These are phyloP conservation scores for Drosophila glabriapex DNA, from an alignment of 2,888 invertebrate species.

Conservation along the genomic window DNA sequence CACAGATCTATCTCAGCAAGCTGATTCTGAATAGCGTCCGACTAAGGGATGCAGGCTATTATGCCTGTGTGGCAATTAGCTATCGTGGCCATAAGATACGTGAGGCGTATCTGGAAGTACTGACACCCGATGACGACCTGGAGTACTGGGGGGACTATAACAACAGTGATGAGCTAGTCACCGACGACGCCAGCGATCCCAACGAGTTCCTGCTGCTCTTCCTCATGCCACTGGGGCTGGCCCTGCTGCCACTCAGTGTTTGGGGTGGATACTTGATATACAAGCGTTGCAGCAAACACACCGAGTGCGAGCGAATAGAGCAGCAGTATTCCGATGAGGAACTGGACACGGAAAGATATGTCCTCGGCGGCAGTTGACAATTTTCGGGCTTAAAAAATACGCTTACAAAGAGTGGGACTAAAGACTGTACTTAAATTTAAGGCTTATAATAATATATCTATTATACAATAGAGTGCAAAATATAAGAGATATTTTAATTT, in stretches of 20 bases:
- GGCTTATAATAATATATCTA: not conserved
- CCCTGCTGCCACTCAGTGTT: constrained; percentile 80
- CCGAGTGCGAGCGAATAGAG: constrained; percentile 70
- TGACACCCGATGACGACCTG: constrained; percentile 34
- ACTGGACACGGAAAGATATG: constrained; percentile 67
- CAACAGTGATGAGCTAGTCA: constrained; percentile 52
- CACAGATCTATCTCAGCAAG: constrained; percentile 84
- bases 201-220: constrained; percentile 81
- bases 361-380: constrained; percentile 66
- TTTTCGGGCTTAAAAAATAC: constrained; percentile 19
- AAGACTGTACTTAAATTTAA: constrained; percentile 63
- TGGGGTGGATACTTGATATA: constrained; percentile 81
- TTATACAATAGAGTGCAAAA: constrained; percentile 6
- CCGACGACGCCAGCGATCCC: constrained; percentile 61
- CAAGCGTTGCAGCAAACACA: constrained; percentile 61
- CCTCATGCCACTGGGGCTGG: constrained; percentile 83
- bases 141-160: constrained; percentile 81
- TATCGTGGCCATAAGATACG: constrained; percentile 83
- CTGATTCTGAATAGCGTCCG: constrained; percentile 82
- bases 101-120: constrained; percentile 81
- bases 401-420: constrained; percentile 55
- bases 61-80: constrained; percentile 84
- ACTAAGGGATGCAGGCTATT: constrained; percentile 79
- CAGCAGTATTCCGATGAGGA: constrained; percentile 71
- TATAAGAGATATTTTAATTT: not conserved